These are phyloP conservation scores for Archegozetes longisetosus DNA, from an alignment of 1,140 invertebrate genomes.

Conservation along the genomic window DNA sequence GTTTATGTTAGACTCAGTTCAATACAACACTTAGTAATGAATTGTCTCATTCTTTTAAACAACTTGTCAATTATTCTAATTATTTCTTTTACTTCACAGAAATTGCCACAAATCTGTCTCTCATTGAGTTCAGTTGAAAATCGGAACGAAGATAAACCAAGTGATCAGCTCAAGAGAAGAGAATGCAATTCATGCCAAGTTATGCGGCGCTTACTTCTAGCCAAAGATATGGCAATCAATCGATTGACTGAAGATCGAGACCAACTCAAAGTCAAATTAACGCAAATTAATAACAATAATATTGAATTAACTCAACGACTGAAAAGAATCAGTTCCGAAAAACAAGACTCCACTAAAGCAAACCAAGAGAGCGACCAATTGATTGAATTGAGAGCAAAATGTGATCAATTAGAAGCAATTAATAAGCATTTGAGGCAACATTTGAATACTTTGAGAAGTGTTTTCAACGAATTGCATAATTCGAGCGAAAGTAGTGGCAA, in stretches of 20 bases:
- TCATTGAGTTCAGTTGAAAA: not conserved
- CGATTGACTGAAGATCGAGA: constrained; percentile 7
- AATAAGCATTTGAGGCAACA: constrained; percentile 7
- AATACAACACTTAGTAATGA: not conserved
- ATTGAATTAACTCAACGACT: constrained; percentile 8
- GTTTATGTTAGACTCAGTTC: not conserved
- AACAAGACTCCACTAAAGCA: not conserved
- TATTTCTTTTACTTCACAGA: not conserved
- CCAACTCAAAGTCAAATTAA: constrained; percentile 5
- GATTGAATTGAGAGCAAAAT: not conserved
- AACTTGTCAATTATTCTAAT: not conserved
- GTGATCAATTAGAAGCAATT: constrained; percentile 1
- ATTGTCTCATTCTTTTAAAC: too few relatives aligned
- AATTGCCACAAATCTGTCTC: not conserved
- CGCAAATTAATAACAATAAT: not conserved
- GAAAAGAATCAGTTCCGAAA: not conserved
- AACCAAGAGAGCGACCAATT: not conserved
- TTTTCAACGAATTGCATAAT: not conserved
- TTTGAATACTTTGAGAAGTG: not conserved
- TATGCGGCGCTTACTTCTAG: not conserved
- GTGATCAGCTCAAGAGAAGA: not conserved
- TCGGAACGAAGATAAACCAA: not conserved
- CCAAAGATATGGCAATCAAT: constrained; percentile 3
- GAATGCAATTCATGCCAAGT: not conserved
- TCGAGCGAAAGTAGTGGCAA: not conserved